These are phyloP conservation scores for Nemotelus nigrinus DNA, from an alignment of 2,888 invertebrate species.

Conservation along the genomic window DNA sequence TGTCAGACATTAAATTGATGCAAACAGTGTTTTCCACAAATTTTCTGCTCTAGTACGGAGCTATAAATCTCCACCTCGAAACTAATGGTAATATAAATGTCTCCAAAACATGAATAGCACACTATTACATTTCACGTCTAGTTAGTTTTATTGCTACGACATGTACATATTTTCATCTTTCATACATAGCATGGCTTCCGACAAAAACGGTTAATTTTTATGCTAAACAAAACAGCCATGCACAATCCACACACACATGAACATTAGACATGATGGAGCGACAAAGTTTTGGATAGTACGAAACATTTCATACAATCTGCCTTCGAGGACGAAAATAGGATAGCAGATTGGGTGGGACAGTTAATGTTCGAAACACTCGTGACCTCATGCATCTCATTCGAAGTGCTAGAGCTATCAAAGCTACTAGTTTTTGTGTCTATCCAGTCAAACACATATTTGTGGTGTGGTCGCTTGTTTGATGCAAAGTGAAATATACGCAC, in stretches of 20 bases:
- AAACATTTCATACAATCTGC: neutral
- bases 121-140: slow-evolving; percentile 4
- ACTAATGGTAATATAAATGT: too few relatives aligned
- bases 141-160: neutral
- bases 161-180: neutral
- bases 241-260: neutral
- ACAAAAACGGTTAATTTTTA: neutral
- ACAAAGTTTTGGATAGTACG: neutral
- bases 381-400: neutral
- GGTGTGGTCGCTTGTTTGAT: too few relatives aligned
- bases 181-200: neutral
- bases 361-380: neutral
- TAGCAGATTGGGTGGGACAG: neutral
- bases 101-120: neutral
- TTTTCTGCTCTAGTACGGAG: too few relatives aligned
- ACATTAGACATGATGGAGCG: neutral
- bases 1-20: too few relatives aligned
- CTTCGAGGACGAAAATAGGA: neutral
- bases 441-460: too few relatives aligned
- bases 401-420: neutral
- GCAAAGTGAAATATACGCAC: neutral
- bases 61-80: too few relatives aligned
- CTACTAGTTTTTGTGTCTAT: too few relatives aligned
- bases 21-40: too few relatives aligned
- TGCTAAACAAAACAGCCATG: neutral